Conservation (phyloP, 1,140 invertebrate genomes). For the Popillia japonica region DNA sequence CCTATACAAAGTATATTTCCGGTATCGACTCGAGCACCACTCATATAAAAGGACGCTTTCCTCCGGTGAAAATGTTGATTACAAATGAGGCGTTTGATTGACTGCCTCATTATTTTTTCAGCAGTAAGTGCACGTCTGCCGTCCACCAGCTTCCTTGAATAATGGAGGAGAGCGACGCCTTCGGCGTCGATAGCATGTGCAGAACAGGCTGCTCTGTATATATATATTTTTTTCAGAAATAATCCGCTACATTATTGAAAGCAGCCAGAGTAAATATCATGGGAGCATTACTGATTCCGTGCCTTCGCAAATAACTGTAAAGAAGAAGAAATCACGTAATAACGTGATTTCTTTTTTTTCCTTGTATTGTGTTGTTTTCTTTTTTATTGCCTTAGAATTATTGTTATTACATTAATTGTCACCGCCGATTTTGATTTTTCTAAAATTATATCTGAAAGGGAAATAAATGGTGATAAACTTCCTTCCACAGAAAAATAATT, state of each 20-base stretch:
- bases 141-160: conserved; percentile 7
- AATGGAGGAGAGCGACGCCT: neutral
- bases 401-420: too few relatives aligned
- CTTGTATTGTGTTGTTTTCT: too few relatives aligned
- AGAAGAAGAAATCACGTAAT: neutral
- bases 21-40: neutral
- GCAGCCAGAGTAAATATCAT: neutral
- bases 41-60: neutral
- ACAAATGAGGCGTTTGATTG: conserved; percentile 29
- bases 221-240: conserved; percentile 7
- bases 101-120: conserved; percentile 27
- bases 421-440: too few relatives aligned
- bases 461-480: too few relatives aligned
- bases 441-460: too few relatives aligned
- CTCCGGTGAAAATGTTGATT: neutral
- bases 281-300: conserved; percentile 9
- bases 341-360: neutral
- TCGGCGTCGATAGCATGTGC: neutral
- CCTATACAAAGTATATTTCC: neutral
- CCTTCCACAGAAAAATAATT: too few relatives aligned
- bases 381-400: too few relatives aligned
- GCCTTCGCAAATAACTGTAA: neutral
- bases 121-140: neutral
- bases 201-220: conserved; percentile 17
- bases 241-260: conserved; percentile 12